phyloP scores from a whole-genome alignment of 2,888 invertebrate genomes.

The Stenotaenia linearis region DNA sequence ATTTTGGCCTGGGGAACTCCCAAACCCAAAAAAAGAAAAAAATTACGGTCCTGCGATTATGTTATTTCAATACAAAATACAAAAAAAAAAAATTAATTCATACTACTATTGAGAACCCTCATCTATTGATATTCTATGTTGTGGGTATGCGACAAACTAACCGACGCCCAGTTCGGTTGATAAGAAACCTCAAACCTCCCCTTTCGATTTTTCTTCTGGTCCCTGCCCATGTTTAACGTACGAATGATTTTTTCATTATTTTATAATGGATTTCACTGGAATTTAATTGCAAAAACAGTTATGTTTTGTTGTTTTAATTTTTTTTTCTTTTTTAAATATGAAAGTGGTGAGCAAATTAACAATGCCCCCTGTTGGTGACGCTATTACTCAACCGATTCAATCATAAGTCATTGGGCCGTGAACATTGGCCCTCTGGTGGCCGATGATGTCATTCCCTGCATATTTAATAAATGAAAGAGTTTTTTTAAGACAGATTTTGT shows the following conservation, averaged over 20 bases:
- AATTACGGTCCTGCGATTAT: neutral
- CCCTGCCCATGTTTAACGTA: neutral
- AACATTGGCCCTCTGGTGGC: constrained; percentile 26
- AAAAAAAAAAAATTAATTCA: neutral
- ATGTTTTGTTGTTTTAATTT: neutral
- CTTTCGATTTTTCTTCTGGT: neutral
- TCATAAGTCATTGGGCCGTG: constrained; percentile 23
- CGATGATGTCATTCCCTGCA: constrained; percentile 13
- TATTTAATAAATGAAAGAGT: neutral
- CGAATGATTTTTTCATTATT: neutral
- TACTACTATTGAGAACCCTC: neutral
- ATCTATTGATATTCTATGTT: neutral
- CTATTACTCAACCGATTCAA: constrained; percentile 23
- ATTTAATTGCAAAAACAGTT: neutral
- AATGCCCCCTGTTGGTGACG: neutral
- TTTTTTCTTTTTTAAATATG: neutral
- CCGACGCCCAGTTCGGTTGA: neutral
- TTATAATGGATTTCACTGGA: neutral
- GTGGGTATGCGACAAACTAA: neutral
- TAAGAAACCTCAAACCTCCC: neutral
- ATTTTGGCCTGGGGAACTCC: neutral
- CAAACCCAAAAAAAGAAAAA: neutral
- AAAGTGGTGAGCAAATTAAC: neutral
- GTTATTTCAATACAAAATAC: neutral
- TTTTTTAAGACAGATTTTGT: neutral